These are phyloP conservation scores for Laothoe populi DNA, from an alignment of 2,888 invertebrate species.

Conservation along the genomic window DNA sequence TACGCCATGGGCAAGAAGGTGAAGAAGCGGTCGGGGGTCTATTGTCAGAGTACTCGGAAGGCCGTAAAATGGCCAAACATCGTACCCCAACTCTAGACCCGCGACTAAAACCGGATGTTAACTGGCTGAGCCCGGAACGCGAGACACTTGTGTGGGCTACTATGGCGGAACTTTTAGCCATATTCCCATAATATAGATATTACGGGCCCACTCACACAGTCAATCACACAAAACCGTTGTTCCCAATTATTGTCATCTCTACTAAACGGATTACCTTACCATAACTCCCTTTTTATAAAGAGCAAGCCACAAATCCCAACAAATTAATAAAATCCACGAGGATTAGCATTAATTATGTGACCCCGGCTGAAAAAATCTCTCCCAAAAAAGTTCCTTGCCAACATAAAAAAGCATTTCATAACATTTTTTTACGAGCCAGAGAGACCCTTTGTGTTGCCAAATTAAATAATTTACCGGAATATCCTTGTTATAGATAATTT, in stretches of 20 bases:
- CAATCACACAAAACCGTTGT: too few relatives aligned
- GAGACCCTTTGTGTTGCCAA: slow-evolving; percentile 35
- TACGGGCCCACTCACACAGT: too few relatives aligned
- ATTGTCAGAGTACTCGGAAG: too few relatives aligned
- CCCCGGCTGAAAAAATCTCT: slow-evolving; percentile 1
- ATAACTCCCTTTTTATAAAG: neutral
- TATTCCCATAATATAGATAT: too few relatives aligned
- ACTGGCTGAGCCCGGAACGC: too few relatives aligned
- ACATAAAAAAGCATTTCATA: slow-evolving; percentile 25
- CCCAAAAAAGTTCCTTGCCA: slow-evolving; percentile 13
- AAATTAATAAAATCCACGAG: slow-evolving; percentile 21
- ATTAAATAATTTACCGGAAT: slow-evolving; percentile 40
- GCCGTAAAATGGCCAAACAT: too few relatives aligned
- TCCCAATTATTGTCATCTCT: neutral
- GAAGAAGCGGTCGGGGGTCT: too few relatives aligned
- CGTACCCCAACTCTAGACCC: too few relatives aligned
- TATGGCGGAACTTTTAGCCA: too few relatives aligned
- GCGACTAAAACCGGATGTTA: too few relatives aligned
- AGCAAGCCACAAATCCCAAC: neutral
- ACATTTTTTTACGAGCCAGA: slow-evolving; percentile 26
- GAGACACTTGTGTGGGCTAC: too few relatives aligned
- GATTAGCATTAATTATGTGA: slow-evolving; percentile 23
- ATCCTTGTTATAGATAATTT: slow-evolving; percentile 45
- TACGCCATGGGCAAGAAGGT: too few relatives aligned
- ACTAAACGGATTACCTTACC: neutral